A percentile compares a stretch with the other conserved stretches of the same genome.
Conservation (phyloP, 2,797 vertebrate species). For the Falco biarmicus region DNA sequence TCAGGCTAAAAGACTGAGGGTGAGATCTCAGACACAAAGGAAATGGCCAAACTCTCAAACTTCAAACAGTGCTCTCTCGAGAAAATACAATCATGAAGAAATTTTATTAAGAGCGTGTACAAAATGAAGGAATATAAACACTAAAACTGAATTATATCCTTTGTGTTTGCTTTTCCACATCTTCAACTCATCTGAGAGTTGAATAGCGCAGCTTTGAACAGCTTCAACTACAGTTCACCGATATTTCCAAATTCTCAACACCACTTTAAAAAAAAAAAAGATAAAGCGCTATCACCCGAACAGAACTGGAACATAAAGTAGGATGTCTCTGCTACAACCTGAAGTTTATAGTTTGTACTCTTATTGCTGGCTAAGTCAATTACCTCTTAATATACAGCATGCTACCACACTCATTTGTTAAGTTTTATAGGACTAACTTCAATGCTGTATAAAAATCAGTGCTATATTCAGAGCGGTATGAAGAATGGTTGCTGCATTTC, state of each 20-base stretch:
- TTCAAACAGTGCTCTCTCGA: background rate
- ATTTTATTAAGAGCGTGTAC: background rate
- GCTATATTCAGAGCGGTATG: background rate
- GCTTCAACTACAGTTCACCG: background rate
- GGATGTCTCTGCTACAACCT: background rate
- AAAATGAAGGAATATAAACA: background rate
- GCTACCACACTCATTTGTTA: rapidly evolving
- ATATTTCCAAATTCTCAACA: background rate
- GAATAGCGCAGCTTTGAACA: background rate
- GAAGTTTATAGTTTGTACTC: background rate
- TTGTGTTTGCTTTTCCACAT: background rate
- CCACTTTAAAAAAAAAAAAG: background rate
- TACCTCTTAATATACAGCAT: background rate
- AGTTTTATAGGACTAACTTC: background rate
- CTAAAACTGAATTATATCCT: background rate
- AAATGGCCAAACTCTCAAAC: background rate
- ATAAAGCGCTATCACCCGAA: background rate
- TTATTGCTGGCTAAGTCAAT: background rate
- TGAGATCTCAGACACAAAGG: background rate
- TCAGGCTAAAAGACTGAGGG: background rate
- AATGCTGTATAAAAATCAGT: rapidly evolving
- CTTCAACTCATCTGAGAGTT: background rate
- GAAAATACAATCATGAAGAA: background rate
- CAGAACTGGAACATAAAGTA: background rate
- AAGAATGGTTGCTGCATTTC: background rate